phyloP scores from a whole-genome alignment of 2,797 vertebrate genomes.

The Pampus argenteus region DNA sequence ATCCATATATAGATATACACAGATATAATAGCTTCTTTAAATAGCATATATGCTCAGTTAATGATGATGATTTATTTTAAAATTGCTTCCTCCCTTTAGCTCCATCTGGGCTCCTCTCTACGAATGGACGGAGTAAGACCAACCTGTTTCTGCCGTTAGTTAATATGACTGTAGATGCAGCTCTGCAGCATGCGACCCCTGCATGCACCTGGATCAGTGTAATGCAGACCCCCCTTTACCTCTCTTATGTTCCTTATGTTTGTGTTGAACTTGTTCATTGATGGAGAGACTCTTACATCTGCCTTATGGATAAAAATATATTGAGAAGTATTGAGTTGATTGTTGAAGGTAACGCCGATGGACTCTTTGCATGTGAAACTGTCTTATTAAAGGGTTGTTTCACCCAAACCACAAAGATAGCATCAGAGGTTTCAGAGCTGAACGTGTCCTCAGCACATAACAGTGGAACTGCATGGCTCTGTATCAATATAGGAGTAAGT shows the following conservation, averaged over 20 bases:
- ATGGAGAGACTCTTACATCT: background rate
- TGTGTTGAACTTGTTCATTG: background rate
- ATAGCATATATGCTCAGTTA: background rate
- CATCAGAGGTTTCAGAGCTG: too few species aligned
- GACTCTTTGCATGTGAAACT: background rate
- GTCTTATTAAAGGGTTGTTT: too few species aligned
- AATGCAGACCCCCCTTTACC: background rate
- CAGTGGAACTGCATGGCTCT: too few species aligned
- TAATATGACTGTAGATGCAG: constrained; percentile 14
- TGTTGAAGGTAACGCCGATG: background rate
- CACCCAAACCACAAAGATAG: too few species aligned
- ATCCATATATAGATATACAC: too few species aligned
- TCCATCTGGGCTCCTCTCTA: constrained; percentile 63
- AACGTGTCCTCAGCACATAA: too few species aligned
- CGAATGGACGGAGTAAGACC: constrained; percentile 68
- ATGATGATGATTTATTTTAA: background rate
- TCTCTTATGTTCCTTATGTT: background rate
- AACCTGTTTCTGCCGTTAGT: constrained; percentile 15
- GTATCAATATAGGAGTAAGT: too few species aligned
- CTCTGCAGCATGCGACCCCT: constrained; percentile 50
- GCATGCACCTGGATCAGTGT: constrained; percentile 43
- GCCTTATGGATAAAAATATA: background rate
- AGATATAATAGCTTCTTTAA: too few species aligned
- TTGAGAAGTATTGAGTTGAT: background rate
- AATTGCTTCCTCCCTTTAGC: constrained; percentile 54